Conservation (phyloP, 2,888 invertebrate species). For the Drosophila nigritarsus region DNA sequence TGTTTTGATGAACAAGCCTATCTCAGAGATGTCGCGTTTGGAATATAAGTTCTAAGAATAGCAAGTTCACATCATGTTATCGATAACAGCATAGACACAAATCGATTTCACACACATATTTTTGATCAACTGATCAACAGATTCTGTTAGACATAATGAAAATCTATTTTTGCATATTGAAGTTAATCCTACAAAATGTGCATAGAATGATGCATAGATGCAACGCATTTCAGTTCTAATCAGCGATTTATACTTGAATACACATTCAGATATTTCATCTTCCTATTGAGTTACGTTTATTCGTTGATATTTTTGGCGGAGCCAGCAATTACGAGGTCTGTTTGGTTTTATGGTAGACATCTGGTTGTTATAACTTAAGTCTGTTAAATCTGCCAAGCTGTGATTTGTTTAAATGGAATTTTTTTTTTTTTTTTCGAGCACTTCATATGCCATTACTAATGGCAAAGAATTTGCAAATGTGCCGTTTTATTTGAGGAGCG, state of each 20-base stretch:
- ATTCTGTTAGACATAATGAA: not conserved
- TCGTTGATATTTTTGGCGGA: not conserved
- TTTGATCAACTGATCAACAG: not conserved
- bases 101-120: not conserved
- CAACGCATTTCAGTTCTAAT: not conserved
- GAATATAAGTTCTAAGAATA: not conserved
- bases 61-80: not conserved
- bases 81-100: not conserved
- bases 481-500: not conserved
- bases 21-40: not conserved
- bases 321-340: not conserved
- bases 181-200: not conserved
- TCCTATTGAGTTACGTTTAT: not conserved
- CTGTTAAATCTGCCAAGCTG: not conserved
- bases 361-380: not conserved
- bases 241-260: not conserved
- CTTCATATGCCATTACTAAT: not conserved
- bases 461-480: not conserved
- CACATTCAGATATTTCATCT: not conserved
- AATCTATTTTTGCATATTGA: not conserved
- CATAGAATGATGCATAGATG: no score
- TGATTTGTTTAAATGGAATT: not conserved
- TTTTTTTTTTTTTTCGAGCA: not conserved
- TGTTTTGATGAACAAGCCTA: not conserved
- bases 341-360: not conserved